Conservation (phyloP, 2,888 invertebrate species). For the Chironomus tentans region DNA sequence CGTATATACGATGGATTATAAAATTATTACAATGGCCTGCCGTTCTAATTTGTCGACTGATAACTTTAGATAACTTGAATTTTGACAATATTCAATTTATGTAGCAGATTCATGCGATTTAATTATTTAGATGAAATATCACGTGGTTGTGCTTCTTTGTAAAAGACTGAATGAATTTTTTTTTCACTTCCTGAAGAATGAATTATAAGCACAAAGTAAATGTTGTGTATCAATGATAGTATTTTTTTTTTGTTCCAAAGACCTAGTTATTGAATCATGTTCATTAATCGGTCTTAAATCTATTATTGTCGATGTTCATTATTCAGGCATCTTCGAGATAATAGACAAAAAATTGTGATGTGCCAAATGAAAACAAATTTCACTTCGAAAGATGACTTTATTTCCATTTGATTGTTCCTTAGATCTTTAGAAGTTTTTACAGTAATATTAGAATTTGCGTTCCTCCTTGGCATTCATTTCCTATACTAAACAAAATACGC, state of each 20-base stretch:
- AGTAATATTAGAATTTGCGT: no score
- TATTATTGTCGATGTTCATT: no score
- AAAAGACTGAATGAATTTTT: not conserved
- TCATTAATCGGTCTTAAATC: no score
- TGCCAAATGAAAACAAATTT: not conserved
- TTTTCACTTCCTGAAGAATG: slow-evolving; percentile 13
- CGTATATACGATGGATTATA: slow-evolving; percentile 37
- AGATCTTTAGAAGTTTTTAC: no score
- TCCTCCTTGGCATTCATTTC: no score
- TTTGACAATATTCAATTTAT: slow-evolving; percentile 35
- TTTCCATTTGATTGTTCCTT: no score
- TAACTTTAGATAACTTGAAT: slow-evolving; percentile 32
- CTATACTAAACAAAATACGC: no score
- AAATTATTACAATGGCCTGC: slow-evolving; percentile 40
- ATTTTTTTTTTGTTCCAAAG: not conserved
- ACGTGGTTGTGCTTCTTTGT: slow-evolving; percentile 40
- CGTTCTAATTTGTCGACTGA: slow-evolving; percentile 37
- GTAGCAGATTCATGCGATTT: slow-evolving; percentile 22
- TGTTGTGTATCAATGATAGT: slow-evolving; percentile 28
- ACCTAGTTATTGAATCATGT: no score
- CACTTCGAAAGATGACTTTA: no score
- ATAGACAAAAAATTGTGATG: not conserved
- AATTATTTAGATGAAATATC: slow-evolving; percentile 43
- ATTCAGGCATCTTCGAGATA: not conserved
- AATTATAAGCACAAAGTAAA: slow-evolving; percentile 25